These are phyloP conservation scores for Grus americana DNA, from an alignment of 2,113 vertebrate species.

Conservation along the genomic window DNA sequence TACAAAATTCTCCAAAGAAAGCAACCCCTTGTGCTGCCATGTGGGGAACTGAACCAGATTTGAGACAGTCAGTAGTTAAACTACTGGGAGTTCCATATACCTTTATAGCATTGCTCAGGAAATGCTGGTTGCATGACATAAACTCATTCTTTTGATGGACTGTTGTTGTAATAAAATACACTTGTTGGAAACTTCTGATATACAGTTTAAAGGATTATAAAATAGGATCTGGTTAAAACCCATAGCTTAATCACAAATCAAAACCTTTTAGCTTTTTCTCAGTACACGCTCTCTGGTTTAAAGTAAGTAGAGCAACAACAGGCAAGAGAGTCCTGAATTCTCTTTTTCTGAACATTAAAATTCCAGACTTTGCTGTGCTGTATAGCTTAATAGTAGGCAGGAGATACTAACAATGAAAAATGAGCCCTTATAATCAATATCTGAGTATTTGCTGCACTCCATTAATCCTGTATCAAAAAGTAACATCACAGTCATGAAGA, in stretches of 20 bases:
- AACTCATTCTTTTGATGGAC: not conserved
- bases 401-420: slow-evolving; percentile 22
- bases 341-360: not conserved
- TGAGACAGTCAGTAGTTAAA: not conserved
- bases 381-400: not conserved
- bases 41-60: not conserved
- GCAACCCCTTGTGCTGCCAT: not conserved
- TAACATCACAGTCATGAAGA: not conserved
- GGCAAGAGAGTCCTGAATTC: not conserved
- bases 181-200: not conserved
- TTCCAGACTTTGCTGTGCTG: not conserved
- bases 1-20: not conserved
- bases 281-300: not conserved
- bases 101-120: not conserved
- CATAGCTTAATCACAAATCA: not conserved
- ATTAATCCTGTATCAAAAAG: not conserved
- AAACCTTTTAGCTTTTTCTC: not conserved
- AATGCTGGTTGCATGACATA: not conserved
- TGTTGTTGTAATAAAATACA: not conserved
- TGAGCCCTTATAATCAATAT: not conserved
- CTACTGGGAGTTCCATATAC: not conserved
- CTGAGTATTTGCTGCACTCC: not conserved
- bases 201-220: not conserved
- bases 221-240: not conserved
- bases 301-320: not conserved